Percentiles rank a stretch among this genome's conserved stretches.
These are phyloP conservation scores for Phyllopteryx taeniolatus DNA, from an alignment of 2,113 vertebrate species.

Conservation along the genomic window DNA sequence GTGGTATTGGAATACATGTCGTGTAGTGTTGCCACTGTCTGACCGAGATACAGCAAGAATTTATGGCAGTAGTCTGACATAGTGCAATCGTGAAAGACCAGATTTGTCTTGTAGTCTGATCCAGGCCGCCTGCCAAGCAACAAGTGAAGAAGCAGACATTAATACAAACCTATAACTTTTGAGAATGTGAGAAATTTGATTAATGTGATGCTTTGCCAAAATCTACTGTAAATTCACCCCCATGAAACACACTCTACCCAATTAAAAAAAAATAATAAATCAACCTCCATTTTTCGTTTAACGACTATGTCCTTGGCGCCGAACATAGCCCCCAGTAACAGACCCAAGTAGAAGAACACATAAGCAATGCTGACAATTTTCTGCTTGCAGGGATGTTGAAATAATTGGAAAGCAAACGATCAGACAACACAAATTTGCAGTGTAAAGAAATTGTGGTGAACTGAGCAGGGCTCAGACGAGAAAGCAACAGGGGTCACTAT, in stretches of 20 bases:
- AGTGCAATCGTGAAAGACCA: no score
- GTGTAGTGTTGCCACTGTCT: no score
- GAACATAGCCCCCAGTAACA: conserved; percentile 55
- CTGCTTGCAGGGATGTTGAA: conserved; percentile 54
- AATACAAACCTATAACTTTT: no score
- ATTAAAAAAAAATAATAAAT: no score
- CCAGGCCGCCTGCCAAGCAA: background rate
- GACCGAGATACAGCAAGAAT: no score
- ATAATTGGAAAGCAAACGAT: conserved; percentile 73
- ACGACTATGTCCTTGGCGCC: conserved; percentile 36
- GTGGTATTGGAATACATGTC: no score
- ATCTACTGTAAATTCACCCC: conserved; percentile 12
- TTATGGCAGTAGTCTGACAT: no score
- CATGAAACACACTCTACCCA: conserved; percentile 44
- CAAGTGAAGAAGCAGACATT: background rate
- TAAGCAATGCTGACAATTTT: conserved; percentile 66
- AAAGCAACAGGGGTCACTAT: conserved; percentile 37
- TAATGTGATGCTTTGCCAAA: no score
- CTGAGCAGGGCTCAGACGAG: conserved; percentile 20
- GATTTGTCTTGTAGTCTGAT: no score
- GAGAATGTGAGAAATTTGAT: no score
- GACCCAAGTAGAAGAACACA: conserved; percentile 44
- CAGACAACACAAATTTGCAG: conserved; percentile 63
- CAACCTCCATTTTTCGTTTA: no score
- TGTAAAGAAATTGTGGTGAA: conserved; percentile 45